A percentile compares a stretch with the other conserved stretches of the same genome.
phyloP scores from a whole-genome alignment of 2,888 invertebrate species.

The Eupithecia tripunctaria region DNA sequence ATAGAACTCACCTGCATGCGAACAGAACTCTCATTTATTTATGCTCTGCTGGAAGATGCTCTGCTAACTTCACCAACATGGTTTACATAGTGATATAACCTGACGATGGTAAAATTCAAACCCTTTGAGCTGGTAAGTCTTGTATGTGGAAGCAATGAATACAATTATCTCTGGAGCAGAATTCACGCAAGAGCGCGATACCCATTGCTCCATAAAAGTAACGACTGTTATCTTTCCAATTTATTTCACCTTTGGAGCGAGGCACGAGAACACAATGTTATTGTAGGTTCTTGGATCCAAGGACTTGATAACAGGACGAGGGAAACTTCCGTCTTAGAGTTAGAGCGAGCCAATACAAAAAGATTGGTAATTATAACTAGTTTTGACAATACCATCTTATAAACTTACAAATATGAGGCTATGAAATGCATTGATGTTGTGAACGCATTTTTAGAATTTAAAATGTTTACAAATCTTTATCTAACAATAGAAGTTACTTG shows the following conservation, averaged over 20 bases:
- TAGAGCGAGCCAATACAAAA: conserved; percentile 3
- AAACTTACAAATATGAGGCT: background rate
- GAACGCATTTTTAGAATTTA: background rate
- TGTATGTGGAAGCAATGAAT: conserved; percentile 33
- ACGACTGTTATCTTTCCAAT: conserved; percentile 38
- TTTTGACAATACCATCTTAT: background rate
- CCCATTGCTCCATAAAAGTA: conserved; percentile 36
- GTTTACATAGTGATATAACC: background rate
- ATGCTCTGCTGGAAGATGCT: too few relatives aligned
- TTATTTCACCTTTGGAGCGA: conserved; percentile 37
- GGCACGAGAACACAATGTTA: conserved; percentile 34
- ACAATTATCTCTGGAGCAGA: conserved; percentile 40
- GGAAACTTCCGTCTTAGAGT: conserved; percentile 4
- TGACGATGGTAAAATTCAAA: conserved; percentile 4
- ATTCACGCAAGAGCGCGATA: conserved; percentile 39
- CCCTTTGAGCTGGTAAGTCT: conserved; percentile 16
- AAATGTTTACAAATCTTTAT: background rate
- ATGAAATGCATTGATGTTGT: background rate
- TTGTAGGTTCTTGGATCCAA: conserved; percentile 28
- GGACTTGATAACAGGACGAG: conserved; percentile 19
- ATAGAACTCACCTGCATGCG: too few relatives aligned
- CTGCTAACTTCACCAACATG: too few relatives aligned
- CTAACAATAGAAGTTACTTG: background rate
- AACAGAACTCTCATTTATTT: too few relatives aligned
- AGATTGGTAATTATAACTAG: background rate